Evolutionary conservation across 2,888 invertebrate genomes (phyloP).

Genomic region (Blastobasis adustella): DNA sequence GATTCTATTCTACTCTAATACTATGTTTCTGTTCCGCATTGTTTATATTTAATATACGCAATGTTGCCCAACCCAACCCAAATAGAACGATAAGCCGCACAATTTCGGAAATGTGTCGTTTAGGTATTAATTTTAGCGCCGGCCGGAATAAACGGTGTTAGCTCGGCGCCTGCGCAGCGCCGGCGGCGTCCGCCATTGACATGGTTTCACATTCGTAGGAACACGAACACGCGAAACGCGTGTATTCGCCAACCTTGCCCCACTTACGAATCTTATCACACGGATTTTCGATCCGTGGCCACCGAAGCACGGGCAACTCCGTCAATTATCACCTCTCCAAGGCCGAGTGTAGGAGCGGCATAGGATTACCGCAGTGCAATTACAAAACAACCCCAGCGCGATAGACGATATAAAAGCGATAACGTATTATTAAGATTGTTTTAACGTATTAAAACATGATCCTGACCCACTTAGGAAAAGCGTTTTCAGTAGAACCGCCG

Average conservation of each 20-base stretch:
- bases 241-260: constrained; percentile 39
- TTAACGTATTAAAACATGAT: neutral
- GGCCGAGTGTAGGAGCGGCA: constrained; percentile 20
- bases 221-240: constrained; percentile 34
- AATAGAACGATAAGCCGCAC: too few relatives aligned
- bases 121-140: too few relatives aligned
- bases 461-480: neutral
- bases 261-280: constrained; percentile 49
- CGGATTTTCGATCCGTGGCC: constrained; percentile 23
- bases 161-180: constrained; percentile 6
- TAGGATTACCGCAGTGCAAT: constrained; percentile 8
- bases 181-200: constrained; percentile 38
- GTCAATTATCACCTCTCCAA: constrained; percentile 12
- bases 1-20: too few relatives aligned
- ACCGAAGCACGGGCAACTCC: too few relatives aligned
- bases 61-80: too few relatives aligned
- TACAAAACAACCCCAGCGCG: constrained; percentile 2
- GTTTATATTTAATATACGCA: too few relatives aligned
- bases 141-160: neutral
- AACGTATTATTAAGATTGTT: neutral
- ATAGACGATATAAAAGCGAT: neutral
- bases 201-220: constrained; percentile 37
- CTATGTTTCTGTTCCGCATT: too few relatives aligned
- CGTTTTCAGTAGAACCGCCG: too few relatives aligned
- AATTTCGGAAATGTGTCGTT: too few relatives aligned